Base-by-base conservation (phyloP, 2,113 vertebrate species). In the Brachirus orientalis region DNA sequence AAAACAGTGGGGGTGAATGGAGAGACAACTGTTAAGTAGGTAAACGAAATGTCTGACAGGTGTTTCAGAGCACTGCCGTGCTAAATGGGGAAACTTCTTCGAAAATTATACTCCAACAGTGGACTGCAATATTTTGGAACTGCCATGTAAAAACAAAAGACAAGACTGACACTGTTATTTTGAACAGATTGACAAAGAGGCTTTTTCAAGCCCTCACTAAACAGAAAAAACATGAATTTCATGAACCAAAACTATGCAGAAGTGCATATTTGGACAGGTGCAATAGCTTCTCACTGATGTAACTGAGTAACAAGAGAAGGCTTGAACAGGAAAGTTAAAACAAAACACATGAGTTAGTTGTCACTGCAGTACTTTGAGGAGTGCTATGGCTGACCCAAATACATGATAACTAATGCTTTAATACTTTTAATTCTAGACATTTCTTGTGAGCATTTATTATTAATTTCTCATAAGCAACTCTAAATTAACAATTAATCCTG, bases 201-300 rank as follows among this genome's bases (percentile, higher is more conserved):
- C 8, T 41, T 84, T 52, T 83, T 62, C 22, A 40, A 20, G 45
- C 6, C 47, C 48, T 67, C 55, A 19, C 7, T 35, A 28, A 18
- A 54, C 33, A n/a, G 45, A 18, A 62, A 50, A 59, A 80, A 69
- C 16, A 62, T 37, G 14, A 16, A 79, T 74, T 66, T 85, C 72
- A 79, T 60, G 28, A 92, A 87, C 73, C 86, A 86, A 89, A 90
- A 88, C 83, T 93, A 93, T 93, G 92, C 92, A 92, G 57, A 88
- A 41, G 79, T 92, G 93, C 93, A 94, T 93, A 93, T 80, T 73
- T 74, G 75, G 69, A 87, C 56, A 63, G 61, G 72, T 20, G 55
- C 50, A 64, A 53, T 16, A 51, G 66, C 62, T 66, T 81, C 55
- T 79, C 48, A 69, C 22, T 53, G 75, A 77, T 80, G 38, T 50